Base-by-base conservation (phyloP, 2,113 vertebrate genomes). In the Gobiocypris rarus region DNA sequence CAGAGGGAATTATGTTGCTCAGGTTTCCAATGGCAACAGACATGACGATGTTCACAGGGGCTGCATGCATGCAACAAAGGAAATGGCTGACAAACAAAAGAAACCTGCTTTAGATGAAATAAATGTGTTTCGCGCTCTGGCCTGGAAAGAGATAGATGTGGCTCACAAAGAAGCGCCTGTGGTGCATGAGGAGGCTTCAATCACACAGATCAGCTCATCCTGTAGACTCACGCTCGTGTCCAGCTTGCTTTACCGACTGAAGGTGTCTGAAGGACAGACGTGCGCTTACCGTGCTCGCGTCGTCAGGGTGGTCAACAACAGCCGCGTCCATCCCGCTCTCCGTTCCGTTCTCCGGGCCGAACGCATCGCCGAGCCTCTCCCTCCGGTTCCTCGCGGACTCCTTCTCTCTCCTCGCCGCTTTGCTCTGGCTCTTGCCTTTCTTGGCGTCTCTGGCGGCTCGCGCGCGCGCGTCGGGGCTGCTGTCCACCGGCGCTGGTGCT, bases 281-380 rank as follows among this genome's bases (percentile, higher is more conserved):
- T 95, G 97, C 96, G 96, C 97, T 97, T 92, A 98, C 97, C 67
- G 96, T 93, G 93, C 93, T 93, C 90, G 87, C 94, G 84, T 97
- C 96, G 90, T 97, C 97, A 90, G 96, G 89, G 90, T 94, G 93
- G 90, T 94, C 92, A 84, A 95, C 95, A 94, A 96, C 94, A 94
- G 95, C 95, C 93, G 95, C 94, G 93, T 98, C 97, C 91, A 92
- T 93, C 86, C 92, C 91, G 89, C 94, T 96, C 86, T 95, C 94
- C 90, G 96, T 96, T 84, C 94, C 94, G 90, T 96, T 96, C 87
- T 96, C 96, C 84, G 94, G 94, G 90, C 89, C 91, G 82, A 93
- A 92, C 84, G 88, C 91, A 92, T 96, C 89, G 91, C 92, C 81
- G 95, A 93, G 90, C 97, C 97, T 90, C 95, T 95, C 89, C 98